Conservation (phyloP, 2,888 invertebrate genomes). For the Odontocolon sp. region DNA sequence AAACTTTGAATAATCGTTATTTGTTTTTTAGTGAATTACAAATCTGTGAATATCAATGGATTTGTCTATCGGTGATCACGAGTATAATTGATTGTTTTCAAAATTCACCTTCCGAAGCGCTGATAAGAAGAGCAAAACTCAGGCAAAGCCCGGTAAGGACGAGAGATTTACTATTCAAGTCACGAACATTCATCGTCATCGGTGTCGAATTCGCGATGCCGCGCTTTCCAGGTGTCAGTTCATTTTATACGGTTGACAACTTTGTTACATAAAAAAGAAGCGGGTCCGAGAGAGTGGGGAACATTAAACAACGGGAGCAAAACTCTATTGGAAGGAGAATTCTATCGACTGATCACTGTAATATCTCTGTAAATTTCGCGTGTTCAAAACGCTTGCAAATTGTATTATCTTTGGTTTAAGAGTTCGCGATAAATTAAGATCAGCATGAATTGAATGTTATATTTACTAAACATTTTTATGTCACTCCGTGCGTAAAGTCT, state of each 20-base stretch:
- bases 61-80: too few relatives aligned
- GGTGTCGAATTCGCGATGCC: conserved; percentile 25
- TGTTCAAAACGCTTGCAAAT: too few relatives aligned
- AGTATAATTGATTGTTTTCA: neutral
- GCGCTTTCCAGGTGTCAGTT: neutral
- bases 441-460: too few relatives aligned
- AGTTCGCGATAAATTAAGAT: too few relatives aligned
- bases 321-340: too few relatives aligned
- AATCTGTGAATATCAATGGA: neutral
- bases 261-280: conserved; percentile 20
- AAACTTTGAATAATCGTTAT: neutral
- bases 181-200: conserved; percentile 41
- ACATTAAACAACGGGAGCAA: neutral
- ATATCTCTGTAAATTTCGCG: too few relatives aligned
- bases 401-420: too few relatives aligned
- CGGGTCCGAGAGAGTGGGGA: conserved; percentile 20
- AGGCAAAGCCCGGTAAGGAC: conserved; percentile 21
- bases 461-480: too few relatives aligned
- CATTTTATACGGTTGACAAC: conserved; percentile 43
- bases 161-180: neutral
- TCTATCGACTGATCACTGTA: too few relatives aligned
- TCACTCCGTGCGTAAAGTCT: too few relatives aligned
- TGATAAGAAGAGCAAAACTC: conserved; percentile 12
- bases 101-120: conserved; percentile 31
- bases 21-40: neutral